Evolutionary conservation across 2,888 invertebrate species (phyloP).

Genomic region (Cephus runcator): DNA sequence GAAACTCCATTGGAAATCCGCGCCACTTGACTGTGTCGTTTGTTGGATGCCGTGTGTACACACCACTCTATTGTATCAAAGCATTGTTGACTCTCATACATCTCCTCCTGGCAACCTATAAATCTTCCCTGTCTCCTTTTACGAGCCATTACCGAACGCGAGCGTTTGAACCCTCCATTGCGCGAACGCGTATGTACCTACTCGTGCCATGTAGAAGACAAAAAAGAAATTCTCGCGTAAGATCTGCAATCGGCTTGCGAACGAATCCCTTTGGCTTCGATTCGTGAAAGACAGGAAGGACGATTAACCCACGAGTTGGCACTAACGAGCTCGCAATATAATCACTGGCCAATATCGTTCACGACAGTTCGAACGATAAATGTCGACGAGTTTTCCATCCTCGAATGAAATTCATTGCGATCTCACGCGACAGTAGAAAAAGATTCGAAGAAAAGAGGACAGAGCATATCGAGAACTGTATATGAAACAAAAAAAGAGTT

Average conservation of each 20-base stretch:
- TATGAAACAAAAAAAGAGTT: background rate
- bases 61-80: constrained; percentile 45
- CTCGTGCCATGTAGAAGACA: background rate
- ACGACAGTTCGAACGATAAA: background rate
- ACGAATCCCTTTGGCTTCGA: too few species aligned
- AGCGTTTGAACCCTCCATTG: background rate
- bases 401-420: background rate
- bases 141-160: constrained; percentile 58
- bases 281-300: background rate
- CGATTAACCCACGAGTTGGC: background rate
- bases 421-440: background rate
- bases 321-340: background rate
- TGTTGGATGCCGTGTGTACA: constrained; percentile 38
- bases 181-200: background rate
- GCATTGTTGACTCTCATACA: constrained; percentile 55
- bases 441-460: too few species aligned
- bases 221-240: background rate
- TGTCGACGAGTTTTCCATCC: background rate
- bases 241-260: too few species aligned
- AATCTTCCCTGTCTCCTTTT: constrained; percentile 59
- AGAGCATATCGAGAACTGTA: too few species aligned
- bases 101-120: constrained; percentile 53
- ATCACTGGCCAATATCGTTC: background rate
- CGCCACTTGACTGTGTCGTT: constrained; percentile 40
- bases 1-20: constrained; percentile 52